A percentile compares a stretch with the other conserved stretches of the same genome.
Conservation (phyloP, 1,140 invertebrate species). For the Capitella teleta region DNA sequence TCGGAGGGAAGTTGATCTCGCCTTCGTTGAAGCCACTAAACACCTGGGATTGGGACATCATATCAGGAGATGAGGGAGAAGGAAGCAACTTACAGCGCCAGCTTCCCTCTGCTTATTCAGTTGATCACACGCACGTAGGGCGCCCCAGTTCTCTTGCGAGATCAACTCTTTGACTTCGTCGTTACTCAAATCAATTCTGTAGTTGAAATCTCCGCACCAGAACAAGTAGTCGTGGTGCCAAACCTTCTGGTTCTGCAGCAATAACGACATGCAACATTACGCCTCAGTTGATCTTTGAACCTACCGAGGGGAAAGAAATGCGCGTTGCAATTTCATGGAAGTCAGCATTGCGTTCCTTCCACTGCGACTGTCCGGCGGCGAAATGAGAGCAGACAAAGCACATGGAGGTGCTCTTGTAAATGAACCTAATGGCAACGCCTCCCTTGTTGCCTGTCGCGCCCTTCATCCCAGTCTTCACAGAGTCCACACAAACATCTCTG, state of each 20-base stretch:
- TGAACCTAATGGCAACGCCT: constrained; percentile 84
- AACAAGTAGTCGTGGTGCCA: constrained; percentile 96
- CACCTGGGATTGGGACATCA: constrained; percentile 27
- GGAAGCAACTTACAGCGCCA: constrained; percentile 42
- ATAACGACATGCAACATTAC: too few relatives aligned
- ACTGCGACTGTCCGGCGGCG: constrained; percentile 93
- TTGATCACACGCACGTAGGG: constrained; percentile 80
- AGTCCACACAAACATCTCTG: constrained; percentile 84
- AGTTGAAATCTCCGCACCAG: constrained; percentile 99
- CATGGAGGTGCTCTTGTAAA: constrained; percentile 81
- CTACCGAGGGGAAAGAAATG: constrained; percentile 82
- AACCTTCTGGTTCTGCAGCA: constrained; percentile 64
- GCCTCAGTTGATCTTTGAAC: constrained; percentile 13
- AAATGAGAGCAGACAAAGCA: constrained; percentile 99
- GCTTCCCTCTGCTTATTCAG: constrained; percentile 51
- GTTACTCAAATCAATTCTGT: constrained; percentile 88
- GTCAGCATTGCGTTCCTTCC: constrained; percentile 89
- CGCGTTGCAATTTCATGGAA: constrained; percentile 90
- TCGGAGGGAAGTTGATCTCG: constrained; percentile 82
- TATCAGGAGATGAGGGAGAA: background rate
- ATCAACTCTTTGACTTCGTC: constrained; percentile 85
- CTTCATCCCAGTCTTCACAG: constrained; percentile 93
- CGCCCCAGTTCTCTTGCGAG: constrained; percentile 61
- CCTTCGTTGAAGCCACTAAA: constrained; percentile 93
- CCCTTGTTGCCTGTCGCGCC: constrained; percentile 89